Percentiles rank a stretch among this genome's conserved stretches.
Conservation (phyloP, 1,140 invertebrate genomes). For the Drosophila trapezifrons region DNA sequence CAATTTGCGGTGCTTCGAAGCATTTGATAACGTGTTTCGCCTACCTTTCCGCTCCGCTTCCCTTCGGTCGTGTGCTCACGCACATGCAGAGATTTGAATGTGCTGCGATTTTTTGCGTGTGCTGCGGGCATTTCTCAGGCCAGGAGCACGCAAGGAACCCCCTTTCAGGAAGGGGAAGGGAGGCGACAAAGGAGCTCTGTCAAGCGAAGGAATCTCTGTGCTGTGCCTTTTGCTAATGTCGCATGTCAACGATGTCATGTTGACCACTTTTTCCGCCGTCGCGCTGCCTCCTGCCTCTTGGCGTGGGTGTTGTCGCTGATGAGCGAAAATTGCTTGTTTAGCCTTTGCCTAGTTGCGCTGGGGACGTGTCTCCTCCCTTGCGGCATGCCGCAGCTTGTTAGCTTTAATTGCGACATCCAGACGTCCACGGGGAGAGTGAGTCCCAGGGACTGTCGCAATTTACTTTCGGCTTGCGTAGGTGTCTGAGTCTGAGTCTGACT, state of each 20-base stretch:
- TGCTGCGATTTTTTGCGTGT: constrained; percentile 80
- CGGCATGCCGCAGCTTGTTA: constrained; percentile 51
- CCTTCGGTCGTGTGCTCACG: constrained; percentile 48
- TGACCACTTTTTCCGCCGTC: constrained; percentile 66
- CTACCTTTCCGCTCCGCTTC: neutral
- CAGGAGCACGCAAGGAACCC: constrained; percentile 56
- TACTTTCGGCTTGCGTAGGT: constrained; percentile 50
- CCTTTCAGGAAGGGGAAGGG: neutral
- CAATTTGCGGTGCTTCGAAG: constrained; percentile 59
- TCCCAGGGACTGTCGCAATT: constrained; percentile 31
- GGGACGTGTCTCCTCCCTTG: constrained; percentile 1
- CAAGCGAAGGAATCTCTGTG: constrained; percentile 15
- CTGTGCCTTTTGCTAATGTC: constrained; percentile 65
- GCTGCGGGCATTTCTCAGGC: constrained; percentile 66
- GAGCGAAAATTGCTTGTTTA: constrained; percentile 66
- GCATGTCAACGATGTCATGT: constrained; percentile 80
- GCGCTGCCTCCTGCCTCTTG: constrained; percentile 17
- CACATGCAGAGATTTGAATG: constrained; percentile 76
- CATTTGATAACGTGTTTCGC: constrained; percentile 73
- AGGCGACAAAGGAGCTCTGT: neutral
- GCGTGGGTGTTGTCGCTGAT: constrained; percentile 65
- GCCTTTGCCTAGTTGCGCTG: constrained; percentile 24
- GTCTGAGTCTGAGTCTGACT: constrained; percentile 18
- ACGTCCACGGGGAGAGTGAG: constrained; percentile 18
- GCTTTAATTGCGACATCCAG: constrained; percentile 68